These are phyloP conservation scores for Lithodes maja DNA, from an alignment of 2,888 invertebrate species.

Conservation along the genomic window DNA sequence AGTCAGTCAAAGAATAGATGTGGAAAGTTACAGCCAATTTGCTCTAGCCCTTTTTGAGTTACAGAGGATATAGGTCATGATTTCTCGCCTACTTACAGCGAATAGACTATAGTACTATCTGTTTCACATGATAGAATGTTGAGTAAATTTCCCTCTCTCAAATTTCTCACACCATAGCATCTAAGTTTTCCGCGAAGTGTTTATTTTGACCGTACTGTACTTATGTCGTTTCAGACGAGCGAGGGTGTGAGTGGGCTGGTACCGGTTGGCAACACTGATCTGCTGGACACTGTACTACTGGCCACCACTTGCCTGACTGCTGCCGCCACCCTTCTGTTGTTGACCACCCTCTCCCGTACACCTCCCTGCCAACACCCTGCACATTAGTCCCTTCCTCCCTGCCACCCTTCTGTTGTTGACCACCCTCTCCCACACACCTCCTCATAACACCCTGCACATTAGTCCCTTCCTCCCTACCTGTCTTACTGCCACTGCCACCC, in stretches of 20 bases:
- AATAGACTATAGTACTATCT: too few relatives aligned
- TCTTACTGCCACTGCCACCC: conserved; percentile 62
- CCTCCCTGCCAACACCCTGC: background rate
- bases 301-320: conserved; percentile 65
- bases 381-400: background rate
- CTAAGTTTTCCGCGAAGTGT: too few relatives aligned
- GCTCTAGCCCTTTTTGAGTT: too few relatives aligned
- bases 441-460: background rate
- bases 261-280: conserved; percentile 66
- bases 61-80: too few relatives aligned
- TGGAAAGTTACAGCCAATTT: too few relatives aligned
- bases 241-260: conserved; percentile 49
- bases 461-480: conserved; percentile 31
- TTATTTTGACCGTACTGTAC: too few relatives aligned
- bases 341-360: conserved; percentile 42
- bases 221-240: conserved; percentile 56
- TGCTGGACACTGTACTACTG: conserved; percentile 64
- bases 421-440: conserved; percentile 32
- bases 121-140: too few relatives aligned
- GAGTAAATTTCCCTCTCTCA: too few relatives aligned
- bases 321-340: conserved; percentile 60
- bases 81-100: too few relatives aligned
- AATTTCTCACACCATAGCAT: too few relatives aligned
- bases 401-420: conserved; percentile 62
- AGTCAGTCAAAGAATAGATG: too few relatives aligned